Evolutionary conservation across 1,140 invertebrate species (phyloP).

Genomic region (Drosophila teissieri): DNA sequence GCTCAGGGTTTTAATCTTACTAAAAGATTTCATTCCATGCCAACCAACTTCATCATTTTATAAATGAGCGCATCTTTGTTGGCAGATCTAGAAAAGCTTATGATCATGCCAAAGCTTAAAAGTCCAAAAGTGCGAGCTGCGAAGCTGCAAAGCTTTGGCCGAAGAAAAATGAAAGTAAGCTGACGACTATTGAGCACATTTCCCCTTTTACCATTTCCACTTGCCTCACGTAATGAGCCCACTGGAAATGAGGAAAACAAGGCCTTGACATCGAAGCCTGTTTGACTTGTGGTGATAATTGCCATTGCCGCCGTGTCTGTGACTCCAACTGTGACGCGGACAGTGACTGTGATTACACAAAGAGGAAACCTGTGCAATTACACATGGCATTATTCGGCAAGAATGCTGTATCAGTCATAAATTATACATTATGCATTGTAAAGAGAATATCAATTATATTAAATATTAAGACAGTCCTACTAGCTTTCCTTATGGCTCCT

Average conservation of each 20-base stretch:
- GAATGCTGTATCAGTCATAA: too few relatives aligned
- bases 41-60: too few relatives aligned
- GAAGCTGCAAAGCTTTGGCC: background rate
- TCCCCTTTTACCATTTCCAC: constrained; percentile 25
- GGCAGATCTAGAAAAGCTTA: constrained; percentile 2
- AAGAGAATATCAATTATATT: too few relatives aligned
- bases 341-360: constrained; percentile 25
- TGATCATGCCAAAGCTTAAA: background rate
- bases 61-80: too few relatives aligned
- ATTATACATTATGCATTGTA: too few relatives aligned
- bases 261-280: constrained; percentile 57
- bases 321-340: constrained; percentile 32
- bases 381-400: too few relatives aligned
- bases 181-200: constrained; percentile 33
- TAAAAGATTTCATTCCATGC: too few relatives aligned
- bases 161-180: constrained; percentile 67
- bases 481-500: too few relatives aligned
- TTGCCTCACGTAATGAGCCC: constrained; percentile 47
- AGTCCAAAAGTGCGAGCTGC: background rate
- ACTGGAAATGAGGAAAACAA: constrained; percentile 64
- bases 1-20: background rate
- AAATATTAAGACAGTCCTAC: too few relatives aligned
- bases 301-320: constrained; percentile 3
- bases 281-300: constrained; percentile 45
- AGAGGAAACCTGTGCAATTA: background rate